Percentiles rank a stretch among this genome's conserved stretches.
phyloP scores from a whole-genome alignment of 2,113 vertebrate species.

The Hipposideros armiger region DNA sequence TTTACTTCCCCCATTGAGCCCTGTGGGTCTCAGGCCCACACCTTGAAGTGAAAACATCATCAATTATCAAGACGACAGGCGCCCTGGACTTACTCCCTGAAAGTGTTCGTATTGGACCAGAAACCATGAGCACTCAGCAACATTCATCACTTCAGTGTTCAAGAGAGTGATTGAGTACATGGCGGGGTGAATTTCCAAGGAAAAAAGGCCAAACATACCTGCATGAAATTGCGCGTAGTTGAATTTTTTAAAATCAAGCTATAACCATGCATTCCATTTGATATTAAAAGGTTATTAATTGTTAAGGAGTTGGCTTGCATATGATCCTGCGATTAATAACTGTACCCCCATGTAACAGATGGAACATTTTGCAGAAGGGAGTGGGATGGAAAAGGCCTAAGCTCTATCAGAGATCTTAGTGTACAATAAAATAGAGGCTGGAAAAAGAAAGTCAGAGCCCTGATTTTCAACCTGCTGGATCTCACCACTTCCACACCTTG shows the following conservation, averaged over 20 bases:
- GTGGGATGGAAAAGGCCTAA: neutral
- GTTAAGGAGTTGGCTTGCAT: neutral
- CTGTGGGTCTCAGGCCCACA: slow-evolving; percentile 91
- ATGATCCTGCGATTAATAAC: neutral
- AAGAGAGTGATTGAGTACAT: slow-evolving; percentile 82
- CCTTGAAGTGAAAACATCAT: slow-evolving; percentile 97
- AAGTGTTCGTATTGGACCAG: slow-evolving; percentile 91
- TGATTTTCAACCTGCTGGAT: neutral
- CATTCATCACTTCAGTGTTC: slow-evolving; percentile 87
- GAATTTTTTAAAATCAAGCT: neutral
- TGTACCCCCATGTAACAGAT: neutral
- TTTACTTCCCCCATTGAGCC: slow-evolving; percentile 86
- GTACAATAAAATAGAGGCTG: neutral
- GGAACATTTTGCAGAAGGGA: neutral
- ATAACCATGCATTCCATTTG: neutral
- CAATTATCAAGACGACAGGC: slow-evolving; percentile 94
- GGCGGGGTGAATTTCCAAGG: slow-evolving; percentile 82
- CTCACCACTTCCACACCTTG: neutral
- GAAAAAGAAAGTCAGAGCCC: neutral
- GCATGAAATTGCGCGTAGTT: slow-evolving; percentile 21
- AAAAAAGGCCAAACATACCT: neutral
- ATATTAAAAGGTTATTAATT: slow-evolving; percentile 20
- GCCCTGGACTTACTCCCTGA: slow-evolving; percentile 89
- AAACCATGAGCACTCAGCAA: slow-evolving; percentile 81
- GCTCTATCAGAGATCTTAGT: neutral